Evolutionary conservation across 2,113 vertebrate species (phyloP).

Genomic region (Eclectus roratus): DNA sequence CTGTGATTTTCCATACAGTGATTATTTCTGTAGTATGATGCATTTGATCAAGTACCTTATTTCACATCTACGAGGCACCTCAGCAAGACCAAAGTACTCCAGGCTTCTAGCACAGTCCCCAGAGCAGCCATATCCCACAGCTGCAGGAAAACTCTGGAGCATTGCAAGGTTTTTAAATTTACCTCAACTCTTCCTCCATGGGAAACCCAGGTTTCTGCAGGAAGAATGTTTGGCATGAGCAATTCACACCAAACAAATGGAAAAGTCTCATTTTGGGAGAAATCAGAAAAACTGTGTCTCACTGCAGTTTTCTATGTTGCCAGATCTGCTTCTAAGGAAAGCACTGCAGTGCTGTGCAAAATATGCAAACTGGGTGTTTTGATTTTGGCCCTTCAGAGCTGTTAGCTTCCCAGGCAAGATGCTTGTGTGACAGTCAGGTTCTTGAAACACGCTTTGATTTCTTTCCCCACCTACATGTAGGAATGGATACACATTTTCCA

Average conservation of each 20-base stretch:
- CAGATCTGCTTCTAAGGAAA: not conserved
- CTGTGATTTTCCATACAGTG: not conserved
- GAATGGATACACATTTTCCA: rapidly evolving
- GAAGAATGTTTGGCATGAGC: not conserved
- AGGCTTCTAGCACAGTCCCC: not conserved
- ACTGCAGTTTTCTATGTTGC: not conserved
- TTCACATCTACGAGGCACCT: not conserved
- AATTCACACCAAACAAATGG: not conserved
- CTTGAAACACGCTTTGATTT: not conserved
- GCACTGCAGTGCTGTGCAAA: not conserved
- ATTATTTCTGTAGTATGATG: not conserved
- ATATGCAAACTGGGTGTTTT: rapidly evolving
- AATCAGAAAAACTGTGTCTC: rapidly evolving
- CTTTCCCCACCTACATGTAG: not conserved
- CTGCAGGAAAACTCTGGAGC: rapidly evolving
- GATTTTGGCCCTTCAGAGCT: not conserved
- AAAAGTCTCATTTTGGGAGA: not conserved
- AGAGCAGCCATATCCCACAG: not conserved
- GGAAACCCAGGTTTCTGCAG: not conserved
- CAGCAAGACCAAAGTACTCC: not conserved
- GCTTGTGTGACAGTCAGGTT: not conserved
- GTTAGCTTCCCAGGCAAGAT: not conserved
- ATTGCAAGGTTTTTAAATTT: rapidly evolving
- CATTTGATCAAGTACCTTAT: not conserved
- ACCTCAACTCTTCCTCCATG: not conserved